Conservation (phyloP, 2,888 invertebrate species). For the Tachystola acroxantha region DNA sequence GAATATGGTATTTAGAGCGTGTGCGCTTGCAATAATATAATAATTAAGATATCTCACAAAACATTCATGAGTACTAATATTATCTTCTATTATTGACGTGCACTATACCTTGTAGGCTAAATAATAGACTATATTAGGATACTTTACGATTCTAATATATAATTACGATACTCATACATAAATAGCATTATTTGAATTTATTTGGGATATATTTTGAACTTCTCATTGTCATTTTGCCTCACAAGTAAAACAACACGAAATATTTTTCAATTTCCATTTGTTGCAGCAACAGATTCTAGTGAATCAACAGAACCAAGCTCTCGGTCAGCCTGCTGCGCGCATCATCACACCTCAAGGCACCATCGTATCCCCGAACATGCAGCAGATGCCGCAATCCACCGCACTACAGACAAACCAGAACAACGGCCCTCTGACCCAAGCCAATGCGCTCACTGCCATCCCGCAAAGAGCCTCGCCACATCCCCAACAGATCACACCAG, state of each 20-base stretch:
- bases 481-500: conserved; percentile 24
- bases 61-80: too few species aligned
- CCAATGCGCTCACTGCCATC: conserved; percentile 34
- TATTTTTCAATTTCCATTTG: too few species aligned
- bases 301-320: conserved; percentile 49
- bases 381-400: conserved; percentile 28
- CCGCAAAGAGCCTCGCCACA: conserved; percentile 45
- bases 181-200: too few species aligned
- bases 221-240: too few species aligned
- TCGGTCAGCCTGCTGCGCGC: conserved; percentile 35
- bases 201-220: too few species aligned
- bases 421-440: conserved; percentile 48
- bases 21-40: background rate
- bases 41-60: too few species aligned
- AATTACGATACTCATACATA: too few species aligned
- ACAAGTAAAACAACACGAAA: too few species aligned
- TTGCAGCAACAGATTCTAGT: conserved; percentile 46
- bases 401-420: conserved; percentile 42
- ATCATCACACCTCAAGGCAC: conserved; percentile 67
- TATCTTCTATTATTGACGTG: too few species aligned
- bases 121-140: too few species aligned
- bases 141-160: too few species aligned
- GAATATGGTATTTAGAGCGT: background rate
- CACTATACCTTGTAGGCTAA: too few species aligned
- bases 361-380: conserved; percentile 50